Conservation (phyloP, 2,797 vertebrate species). For the Carapus acus region DNA sequence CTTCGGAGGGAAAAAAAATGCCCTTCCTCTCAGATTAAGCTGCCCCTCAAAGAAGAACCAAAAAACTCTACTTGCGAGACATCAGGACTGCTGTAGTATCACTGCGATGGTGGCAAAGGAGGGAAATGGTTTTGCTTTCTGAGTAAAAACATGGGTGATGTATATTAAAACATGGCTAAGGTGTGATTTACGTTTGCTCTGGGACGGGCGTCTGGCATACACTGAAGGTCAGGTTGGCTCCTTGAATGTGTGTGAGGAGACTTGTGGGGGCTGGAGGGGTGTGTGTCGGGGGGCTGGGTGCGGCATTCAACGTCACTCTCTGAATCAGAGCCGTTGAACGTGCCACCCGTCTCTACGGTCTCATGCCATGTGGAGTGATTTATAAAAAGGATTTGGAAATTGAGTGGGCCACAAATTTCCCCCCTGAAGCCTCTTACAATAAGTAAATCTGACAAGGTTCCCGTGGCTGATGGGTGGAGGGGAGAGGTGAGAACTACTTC, state of each 20-base stretch:
- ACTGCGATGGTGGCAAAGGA: conserved; percentile 3
- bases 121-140: conserved; percentile 16
- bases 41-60: neutral
- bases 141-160: conserved; percentile 14
- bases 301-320: conserved; percentile 51
- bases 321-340: conserved; percentile 60
- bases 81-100: too few species aligned
- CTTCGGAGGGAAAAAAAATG: too few species aligned
- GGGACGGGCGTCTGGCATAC: conserved; percentile 42
- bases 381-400: conserved; percentile 41
- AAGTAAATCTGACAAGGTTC: conserved; percentile 31
- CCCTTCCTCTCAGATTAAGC: neutral
- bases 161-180: conserved; percentile 34
- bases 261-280: too few species aligned
- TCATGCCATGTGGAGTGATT: conserved; percentile 52
- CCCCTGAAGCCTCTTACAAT: conserved; percentile 50
- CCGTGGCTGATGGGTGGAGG: too few species aligned
- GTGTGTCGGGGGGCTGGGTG: too few species aligned
- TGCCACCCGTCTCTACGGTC: conserved; percentile 51
- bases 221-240: conserved; percentile 58
- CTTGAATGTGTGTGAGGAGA: conserved; percentile 41
- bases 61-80: neutral
- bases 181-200: conserved; percentile 50
- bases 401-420: conserved; percentile 44
- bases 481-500: conserved; percentile 22